Evolutionary conservation across 2,888 invertebrate genomes (phyloP), one percentile per base, ranked within the genome.

Genomic region (Heliconius charithonia): DNA sequence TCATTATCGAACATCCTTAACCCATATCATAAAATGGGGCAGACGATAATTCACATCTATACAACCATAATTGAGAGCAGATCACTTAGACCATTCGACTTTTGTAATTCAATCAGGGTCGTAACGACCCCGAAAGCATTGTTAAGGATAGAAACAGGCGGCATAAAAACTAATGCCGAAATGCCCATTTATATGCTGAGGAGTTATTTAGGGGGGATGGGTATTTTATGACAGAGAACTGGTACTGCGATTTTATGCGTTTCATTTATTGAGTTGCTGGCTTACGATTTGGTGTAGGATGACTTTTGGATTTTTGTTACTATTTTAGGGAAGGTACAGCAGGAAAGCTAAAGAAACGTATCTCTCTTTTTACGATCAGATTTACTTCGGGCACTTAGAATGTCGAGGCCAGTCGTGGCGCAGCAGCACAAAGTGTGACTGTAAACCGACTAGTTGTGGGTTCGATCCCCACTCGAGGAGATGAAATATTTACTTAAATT

Each of bases 171-270:
- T 80, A 79, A 82, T 76, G 75, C 78, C 77, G n/a, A n/a, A 79
- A n/a, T 76, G 79, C 81, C 83, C 85, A 84, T 84, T 85, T 85
- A 84, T 83, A 76, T 80, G 80, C 81, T 74, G 75, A 66, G 78
- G 78, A 83, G 82, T 83, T 85, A 84, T 86, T 85, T 81, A 81
- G 76, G 80, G 81, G 84, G 82, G 84, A 83, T 83, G 82, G 80
- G 80, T 80, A 65, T 85, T 86, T 87, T 86, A 86, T 85, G 85
- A 83, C 81, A 76, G 81, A 74, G 82, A 83, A 83, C 83, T 84
- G 85, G 83, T 85, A 85, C 82, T 82, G 78, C 71, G 82, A 83
- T 83, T 85, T 87, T 86, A 87, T 81, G 84, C 80, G 70, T 76
- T 79, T 76, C 83, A 83, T 83, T 85, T 84, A 81, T 81, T 78